Conservation (phyloP, 2,888 invertebrate genomes). For the Himalopsyche tibetana region DNA sequence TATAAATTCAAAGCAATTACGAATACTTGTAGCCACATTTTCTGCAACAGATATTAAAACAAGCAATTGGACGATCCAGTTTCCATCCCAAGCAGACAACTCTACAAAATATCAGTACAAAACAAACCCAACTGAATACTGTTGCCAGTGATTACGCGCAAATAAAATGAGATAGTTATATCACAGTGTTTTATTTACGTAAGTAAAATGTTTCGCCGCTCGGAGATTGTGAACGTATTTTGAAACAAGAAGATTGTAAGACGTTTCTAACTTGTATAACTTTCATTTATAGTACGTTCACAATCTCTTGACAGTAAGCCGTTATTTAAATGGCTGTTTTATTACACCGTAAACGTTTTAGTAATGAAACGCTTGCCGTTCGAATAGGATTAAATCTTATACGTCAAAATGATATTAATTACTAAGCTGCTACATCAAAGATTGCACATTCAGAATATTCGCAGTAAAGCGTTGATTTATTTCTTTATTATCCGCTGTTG, state of each 20-base stretch:
- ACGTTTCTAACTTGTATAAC: background rate
- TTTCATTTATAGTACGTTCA: conserved; percentile 29
- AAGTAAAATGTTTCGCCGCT: background rate
- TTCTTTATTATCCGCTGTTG: background rate
- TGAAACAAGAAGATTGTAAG: conserved; percentile 16
- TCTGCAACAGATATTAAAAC: conserved; percentile 25
- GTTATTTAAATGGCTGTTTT: conserved; percentile 34
- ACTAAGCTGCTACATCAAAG: conserved; percentile 2
- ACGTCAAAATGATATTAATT: conserved; percentile 29
- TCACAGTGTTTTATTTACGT: background rate
- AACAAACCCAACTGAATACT: background rate
- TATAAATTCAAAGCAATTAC: background rate
- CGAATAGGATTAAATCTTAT: conserved; percentile 21
- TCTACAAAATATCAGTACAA: conserved; percentile 2
- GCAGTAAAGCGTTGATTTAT: conserved; percentile 8
- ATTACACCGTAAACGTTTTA: conserved; percentile 30
- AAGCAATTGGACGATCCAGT: background rate
- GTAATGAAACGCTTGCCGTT: conserved; percentile 26
- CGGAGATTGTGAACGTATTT: conserved; percentile 13
- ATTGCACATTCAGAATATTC: background rate
- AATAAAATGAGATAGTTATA: conserved; percentile 11
- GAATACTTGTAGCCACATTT: background rate
- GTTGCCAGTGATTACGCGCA: background rate
- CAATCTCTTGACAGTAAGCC: conserved; percentile 34
- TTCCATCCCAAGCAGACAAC: background rate